Evolutionary conservation across 2,888 invertebrate species (phyloP).

Genomic region (Noctua fimbriata): DNA sequence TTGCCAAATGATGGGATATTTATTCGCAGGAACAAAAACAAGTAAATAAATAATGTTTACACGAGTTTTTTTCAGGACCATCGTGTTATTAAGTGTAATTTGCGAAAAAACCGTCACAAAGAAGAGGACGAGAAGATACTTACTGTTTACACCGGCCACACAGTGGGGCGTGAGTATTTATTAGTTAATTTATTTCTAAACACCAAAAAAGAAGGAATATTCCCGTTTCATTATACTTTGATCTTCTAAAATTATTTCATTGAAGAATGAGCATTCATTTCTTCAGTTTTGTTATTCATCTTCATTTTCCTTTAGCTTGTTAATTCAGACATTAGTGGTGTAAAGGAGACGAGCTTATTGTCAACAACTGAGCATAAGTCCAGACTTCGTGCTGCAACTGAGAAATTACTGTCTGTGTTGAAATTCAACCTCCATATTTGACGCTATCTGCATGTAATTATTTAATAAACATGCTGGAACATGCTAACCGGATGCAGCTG

Average conservation of each 20-base stretch:
- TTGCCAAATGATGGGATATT: neutral
- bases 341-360: neutral
- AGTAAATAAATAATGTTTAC: conserved; percentile 43
- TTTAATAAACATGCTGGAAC: neutral
- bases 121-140: conserved; percentile 80
- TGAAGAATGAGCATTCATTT: neutral
- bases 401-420: neutral
- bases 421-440: neutral
- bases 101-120: conserved; percentile 66
- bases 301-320: neutral
- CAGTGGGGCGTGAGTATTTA: conserved; percentile 85
- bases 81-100: conserved; percentile 63
- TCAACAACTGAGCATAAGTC: neutral
- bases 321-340: neutral
- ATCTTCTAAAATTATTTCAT: neutral
- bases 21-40: conserved; percentile 40
- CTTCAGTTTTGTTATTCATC: neutral
- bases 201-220: neutral
- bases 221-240: neutral
- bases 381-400: neutral
- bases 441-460: neutral
- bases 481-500: too few relatives aligned
- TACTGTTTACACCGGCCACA: conserved; percentile 80
- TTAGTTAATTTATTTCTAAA: conserved; percentile 14
- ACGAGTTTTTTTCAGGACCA: conserved; percentile 64